Evolutionary conservation across 1,140 invertebrate species (phyloP), one percentile per base, ranked within the genome.

Genomic region (Drosophila micromelanica): DNA sequence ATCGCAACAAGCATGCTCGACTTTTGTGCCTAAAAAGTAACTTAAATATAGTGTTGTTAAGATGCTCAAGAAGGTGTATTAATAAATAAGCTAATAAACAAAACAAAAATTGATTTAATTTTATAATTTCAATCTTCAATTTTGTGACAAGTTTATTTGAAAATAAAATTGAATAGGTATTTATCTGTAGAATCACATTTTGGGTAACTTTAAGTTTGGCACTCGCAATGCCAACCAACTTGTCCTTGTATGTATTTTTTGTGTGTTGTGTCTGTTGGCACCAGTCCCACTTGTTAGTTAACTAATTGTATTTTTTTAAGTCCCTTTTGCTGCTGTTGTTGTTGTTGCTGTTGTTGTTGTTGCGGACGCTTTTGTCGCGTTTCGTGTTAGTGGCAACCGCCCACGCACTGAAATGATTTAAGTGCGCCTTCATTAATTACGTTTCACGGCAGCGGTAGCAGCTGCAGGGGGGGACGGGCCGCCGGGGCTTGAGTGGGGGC

Each of bases 331-430:
- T 55, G 42, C 2, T 17, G 17, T 8, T 74, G 38, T 57, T 56
- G 42, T 4, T 27, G 23, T 32, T 68, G 52, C 62, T 59, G 54
- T 15, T 73, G 61, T 15, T 60, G 63, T n/a, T 49, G 62, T 37
- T 20, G 59, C 12, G 43, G 67, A 71, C 63, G 59, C 57, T 71
- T 57, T 70, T 63, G 57, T 72, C 61, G 68, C 69, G 62, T 67
- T 72, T 67, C 49, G 54, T 57, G 69, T 72, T 65, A 59, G 46
- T 54, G 62, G 69, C 17, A 72, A 54, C 27, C 62, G 70, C 57
- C 84, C 80, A 87, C 84, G 78, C 84, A 84, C 84, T 77, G 77
- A 87, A 87, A 87, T 89, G 84, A 89, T 89, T 89, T 89, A 87
- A 84, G 84, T 89, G 76, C 76, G 84, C 84, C 78, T 84, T 76